Conservation (phyloP, 2,113 vertebrate genomes). For the Tretioscincus oriximinensis region DNA sequence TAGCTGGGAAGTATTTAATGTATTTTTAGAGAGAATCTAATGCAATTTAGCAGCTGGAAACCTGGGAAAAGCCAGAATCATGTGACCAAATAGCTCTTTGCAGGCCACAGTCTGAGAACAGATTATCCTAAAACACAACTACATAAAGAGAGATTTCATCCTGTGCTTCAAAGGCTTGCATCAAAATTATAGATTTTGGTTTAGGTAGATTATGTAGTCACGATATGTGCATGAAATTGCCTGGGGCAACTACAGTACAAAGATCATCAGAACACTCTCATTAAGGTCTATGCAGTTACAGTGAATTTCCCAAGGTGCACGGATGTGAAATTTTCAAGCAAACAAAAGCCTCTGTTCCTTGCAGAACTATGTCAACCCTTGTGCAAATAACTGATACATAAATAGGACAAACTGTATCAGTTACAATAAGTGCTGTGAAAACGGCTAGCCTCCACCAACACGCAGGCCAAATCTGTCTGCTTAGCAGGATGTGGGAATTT, state of each 20-base stretch:
- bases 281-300: not conserved
- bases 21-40: constrained; percentile 14
- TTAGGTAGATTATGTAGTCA: constrained; percentile 4
- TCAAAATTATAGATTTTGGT: constrained; percentile 12
- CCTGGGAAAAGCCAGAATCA: constrained; percentile 1
- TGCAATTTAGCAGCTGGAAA: constrained; percentile 6
- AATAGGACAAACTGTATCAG: not conserved
- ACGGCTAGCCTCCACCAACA: not conserved
- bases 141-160: not conserved
- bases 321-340: constrained; percentile 8
- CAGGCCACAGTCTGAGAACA: constrained; percentile 8
- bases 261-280: constrained; percentile 16
- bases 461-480: not conserved
- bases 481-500: not conserved
- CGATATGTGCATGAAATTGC: constrained; percentile 14
- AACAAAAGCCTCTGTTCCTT: not conserved
- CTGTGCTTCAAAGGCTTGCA: constrained; percentile 15
- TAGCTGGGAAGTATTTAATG: constrained; percentile 35
- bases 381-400: not conserved
- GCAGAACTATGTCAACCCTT: not conserved
- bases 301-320: not conserved
- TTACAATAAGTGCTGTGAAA: not conserved
- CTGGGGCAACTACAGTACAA: constrained; percentile 5
- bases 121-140: constrained; percentile 17
- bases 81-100: not conserved